Evolutionary conservation across 2,797 vertebrate species (phyloP).

Genomic region (Acanthurus leucopareius): DNA sequence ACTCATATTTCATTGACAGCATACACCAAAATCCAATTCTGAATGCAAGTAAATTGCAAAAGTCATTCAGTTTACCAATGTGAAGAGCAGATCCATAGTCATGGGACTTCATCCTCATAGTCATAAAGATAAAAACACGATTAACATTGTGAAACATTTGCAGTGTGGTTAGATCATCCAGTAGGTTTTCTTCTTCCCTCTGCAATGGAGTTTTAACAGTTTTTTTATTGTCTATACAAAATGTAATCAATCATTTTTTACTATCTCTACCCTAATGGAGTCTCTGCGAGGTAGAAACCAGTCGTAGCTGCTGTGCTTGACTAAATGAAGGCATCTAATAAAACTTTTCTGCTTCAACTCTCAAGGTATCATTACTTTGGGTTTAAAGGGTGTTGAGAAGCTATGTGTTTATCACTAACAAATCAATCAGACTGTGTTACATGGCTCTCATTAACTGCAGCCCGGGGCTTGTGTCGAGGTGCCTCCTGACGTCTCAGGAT

Average conservation of each 20-base stretch:
- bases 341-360: not conserved
- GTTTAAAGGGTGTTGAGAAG: constrained; percentile 34
- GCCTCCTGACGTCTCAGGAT: not conserved
- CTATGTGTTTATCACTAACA: constrained; percentile 32
- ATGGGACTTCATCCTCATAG: too few relatives aligned
- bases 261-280: not conserved
- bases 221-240: not conserved
- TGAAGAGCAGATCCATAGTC: too few relatives aligned
- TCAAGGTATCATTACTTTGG: not conserved
- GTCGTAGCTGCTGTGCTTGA: not conserved
- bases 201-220: not conserved
- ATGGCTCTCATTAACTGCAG: constrained; percentile 44
- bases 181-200: not conserved
- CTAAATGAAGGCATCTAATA: not conserved
- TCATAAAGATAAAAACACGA: too few relatives aligned
- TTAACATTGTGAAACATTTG: too few relatives aligned
- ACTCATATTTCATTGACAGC: too few relatives aligned
- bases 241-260: not conserved
- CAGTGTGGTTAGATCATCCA: not conserved
- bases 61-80: too few relatives aligned
- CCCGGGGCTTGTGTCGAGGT: constrained; percentile 16
- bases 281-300: not conserved
- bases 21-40: too few relatives aligned
- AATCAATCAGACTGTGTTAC: constrained; percentile 28
- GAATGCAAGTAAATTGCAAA: too few relatives aligned